Evolutionary conservation across 2,797 vertebrate species (phyloP).

Genomic region (Ispidina picta): DNA sequence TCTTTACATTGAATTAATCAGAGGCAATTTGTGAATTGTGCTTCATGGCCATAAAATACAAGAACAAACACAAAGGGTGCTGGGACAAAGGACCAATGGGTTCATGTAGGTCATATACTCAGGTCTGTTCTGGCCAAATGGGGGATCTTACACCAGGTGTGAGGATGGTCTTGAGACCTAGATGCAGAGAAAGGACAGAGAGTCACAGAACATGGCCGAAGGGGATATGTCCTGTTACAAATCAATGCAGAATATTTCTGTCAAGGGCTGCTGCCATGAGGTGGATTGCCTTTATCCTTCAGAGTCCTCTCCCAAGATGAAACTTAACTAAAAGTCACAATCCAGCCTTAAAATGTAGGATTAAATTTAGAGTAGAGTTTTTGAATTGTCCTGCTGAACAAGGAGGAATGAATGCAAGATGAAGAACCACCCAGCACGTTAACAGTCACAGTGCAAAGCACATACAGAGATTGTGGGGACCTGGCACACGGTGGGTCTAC

Average conservation of each 20-base stretch:
- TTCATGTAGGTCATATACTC: neutral
- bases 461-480: neutral
- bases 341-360: neutral
- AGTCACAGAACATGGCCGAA: neutral
- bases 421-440: neutral
- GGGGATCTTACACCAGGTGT: neutral
- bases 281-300: neutral
- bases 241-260: neutral
- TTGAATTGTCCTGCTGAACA: neutral
- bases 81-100: neutral
- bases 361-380: neutral
- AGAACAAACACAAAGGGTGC: neutral
- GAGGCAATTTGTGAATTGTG: neutral
- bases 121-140: neutral
- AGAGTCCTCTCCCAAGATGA: neutral
- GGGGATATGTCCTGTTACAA: neutral
- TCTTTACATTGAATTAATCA: neutral
- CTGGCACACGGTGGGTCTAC: neutral
- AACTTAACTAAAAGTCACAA: neutral
- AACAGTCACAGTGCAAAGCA: neutral
- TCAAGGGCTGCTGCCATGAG: neutral
- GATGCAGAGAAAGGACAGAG: neutral
- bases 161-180: neutral
- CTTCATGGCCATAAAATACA: neutral
- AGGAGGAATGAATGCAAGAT: neutral